Evolutionary conservation across 2,797 vertebrate genomes (phyloP).

Genomic region (Molossus molossus): DNA sequence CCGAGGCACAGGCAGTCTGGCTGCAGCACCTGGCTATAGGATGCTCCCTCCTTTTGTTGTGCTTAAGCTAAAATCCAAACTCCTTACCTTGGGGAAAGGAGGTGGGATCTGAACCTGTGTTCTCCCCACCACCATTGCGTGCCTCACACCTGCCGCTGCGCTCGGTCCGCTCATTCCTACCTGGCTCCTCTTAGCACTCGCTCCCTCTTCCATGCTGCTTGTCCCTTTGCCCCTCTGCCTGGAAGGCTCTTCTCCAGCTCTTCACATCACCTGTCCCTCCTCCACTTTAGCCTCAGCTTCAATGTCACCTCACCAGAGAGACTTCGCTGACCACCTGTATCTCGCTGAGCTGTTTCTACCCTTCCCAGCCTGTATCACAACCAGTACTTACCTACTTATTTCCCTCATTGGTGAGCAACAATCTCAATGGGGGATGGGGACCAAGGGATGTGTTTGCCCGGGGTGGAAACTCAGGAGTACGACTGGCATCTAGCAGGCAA

Average conservation of each 20-base stretch:
- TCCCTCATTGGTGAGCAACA: not conserved
- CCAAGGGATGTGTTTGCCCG: not conserved
- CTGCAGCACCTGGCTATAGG: not conserved
- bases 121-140: accelerated
- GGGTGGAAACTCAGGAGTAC: not conserved
- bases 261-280: not conserved
- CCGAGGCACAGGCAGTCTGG: accelerated
- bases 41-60: not conserved
- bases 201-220: not conserved
- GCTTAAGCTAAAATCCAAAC: not conserved
- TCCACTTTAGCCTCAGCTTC: not conserved
- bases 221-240: not conserved
- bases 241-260: not conserved
- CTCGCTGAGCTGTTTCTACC: not conserved
- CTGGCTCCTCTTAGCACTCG: not conserved
- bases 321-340: not conserved
- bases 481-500: accelerated
- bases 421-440: not conserved
- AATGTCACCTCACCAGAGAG: not conserved
- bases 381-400: not conserved
- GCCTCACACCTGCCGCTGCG: no score
- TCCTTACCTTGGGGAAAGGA: not conserved
- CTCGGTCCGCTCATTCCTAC: no score
- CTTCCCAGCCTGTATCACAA: not conserved
- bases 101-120: accelerated